These are phyloP conservation scores for Nephrotoma flavescens DNA, from an alignment of 2,888 invertebrate genomes.

Conservation along the genomic window DNA sequence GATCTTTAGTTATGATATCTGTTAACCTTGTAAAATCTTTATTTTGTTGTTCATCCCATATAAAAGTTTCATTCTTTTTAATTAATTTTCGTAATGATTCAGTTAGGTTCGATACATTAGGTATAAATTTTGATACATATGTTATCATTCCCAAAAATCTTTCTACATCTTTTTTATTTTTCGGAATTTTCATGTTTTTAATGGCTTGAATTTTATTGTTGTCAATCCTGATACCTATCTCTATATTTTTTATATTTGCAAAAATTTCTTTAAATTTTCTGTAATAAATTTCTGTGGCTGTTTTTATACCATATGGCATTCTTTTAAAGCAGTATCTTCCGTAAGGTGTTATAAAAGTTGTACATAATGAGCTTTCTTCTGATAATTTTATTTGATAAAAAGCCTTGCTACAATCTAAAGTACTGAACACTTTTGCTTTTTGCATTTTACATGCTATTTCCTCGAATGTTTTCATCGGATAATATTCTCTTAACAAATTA, in stretches of 20 bases:
- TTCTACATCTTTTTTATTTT: too few relatives aligned
- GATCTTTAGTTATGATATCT: neutral
- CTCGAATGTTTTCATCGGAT: too few relatives aligned
- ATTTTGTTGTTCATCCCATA: constrained; percentile 14
- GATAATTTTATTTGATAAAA: neutral
- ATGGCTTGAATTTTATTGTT: constrained; percentile 15
- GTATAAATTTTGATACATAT: constrained; percentile 18
- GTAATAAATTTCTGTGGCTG: constrained; percentile 3
- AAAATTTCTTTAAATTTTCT: neutral
- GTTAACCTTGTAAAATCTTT: constrained; percentile 9
- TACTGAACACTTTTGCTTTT: neutral
- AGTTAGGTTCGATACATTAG: constrained; percentile 14
- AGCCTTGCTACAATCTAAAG: neutral
- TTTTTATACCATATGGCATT: too few relatives aligned
- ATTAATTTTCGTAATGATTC: constrained; percentile 6
- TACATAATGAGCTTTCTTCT: neutral
- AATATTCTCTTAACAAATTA: neutral
- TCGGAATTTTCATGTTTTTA: constrained; percentile 9
- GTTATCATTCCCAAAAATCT: too few relatives aligned
- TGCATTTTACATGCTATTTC: too few relatives aligned
- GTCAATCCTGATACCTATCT: constrained; percentile 11
- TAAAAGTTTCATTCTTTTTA: too few relatives aligned
- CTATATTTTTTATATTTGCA: neutral
- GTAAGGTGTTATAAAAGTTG: constrained; percentile 7
- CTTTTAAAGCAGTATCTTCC: too few relatives aligned